These are phyloP conservation scores for Arbacia lixula DNA, from an alignment of 53 echinoderm and acorn worm species.

Conservation along the genomic window DNA sequence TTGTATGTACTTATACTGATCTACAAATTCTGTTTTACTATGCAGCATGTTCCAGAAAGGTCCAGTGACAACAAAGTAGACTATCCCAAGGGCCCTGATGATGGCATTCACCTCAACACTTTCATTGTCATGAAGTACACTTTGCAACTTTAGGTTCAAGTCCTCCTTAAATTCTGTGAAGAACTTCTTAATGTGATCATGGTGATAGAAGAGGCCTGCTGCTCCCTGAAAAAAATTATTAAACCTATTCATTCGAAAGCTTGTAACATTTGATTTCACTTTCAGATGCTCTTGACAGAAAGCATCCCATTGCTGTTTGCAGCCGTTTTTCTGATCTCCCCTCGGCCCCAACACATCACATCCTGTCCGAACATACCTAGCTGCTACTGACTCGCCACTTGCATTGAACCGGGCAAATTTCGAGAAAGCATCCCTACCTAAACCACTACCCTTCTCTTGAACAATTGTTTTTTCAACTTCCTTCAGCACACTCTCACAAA, in stretches of 20 bases:
- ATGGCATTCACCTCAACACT: slow-evolving; percentile 14
- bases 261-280: slow-evolving; percentile 42
- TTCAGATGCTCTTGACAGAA: slow-evolving; percentile 46
- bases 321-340: slow-evolving; percentile 67
- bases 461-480: slow-evolving; percentile 35
- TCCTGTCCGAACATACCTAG: slow-evolving; percentile 42
- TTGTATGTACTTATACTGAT: slow-evolving; percentile 49
- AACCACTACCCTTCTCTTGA: slow-evolving; percentile 6
- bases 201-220: slow-evolving; percentile 51
- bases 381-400: slow-evolving; percentile 48
- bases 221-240: slow-evolving; percentile 64
- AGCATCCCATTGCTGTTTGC: slow-evolving; percentile 44
- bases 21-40: slow-evolving; percentile 34
- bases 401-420: slow-evolving; percentile 53
- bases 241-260: slow-evolving; percentile 64
- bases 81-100: slow-evolving; percentile 53
- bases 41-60: slow-evolving; percentile 53
- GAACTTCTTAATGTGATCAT: slow-evolving; percentile 34
- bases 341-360: slow-evolving; percentile 64
- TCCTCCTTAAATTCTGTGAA: slow-evolving; percentile 41
- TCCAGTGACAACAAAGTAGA: slow-evolving; percentile 47
- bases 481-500: slow-evolving; percentile 36
- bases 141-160: slow-evolving; percentile 59
- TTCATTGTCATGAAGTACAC: slow-evolving; percentile 44
- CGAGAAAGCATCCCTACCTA: slow-evolving; percentile 38